phyloP scores from a whole-genome alignment of 2,797 vertebrate genomes.

The Neosilurus mollespiculum region DNA sequence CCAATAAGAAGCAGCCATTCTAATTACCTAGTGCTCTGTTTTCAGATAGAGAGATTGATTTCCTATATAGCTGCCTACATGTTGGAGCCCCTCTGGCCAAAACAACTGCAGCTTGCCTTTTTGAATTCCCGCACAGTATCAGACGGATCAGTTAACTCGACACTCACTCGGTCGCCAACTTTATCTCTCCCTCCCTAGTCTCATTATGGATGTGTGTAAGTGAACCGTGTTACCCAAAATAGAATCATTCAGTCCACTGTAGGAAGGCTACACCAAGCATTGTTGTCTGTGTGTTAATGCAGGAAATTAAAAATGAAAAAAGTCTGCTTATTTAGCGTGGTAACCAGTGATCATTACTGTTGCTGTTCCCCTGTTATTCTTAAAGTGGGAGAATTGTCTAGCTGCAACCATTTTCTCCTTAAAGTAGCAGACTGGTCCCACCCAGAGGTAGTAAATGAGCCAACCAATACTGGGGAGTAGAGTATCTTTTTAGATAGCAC shows the following conservation, averaged over 20 bases:
- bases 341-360: background rate
- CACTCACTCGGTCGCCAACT: constrained; percentile 9
- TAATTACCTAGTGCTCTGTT: constrained; percentile 20
- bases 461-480: background rate
- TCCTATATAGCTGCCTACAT: constrained; percentile 7
- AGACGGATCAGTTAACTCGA: constrained; percentile 44
- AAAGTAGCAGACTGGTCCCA: background rate
- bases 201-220: constrained; percentile 32
- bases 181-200: constrained; percentile 32
- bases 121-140: constrained; percentile 40
- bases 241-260: constrained; percentile 29
- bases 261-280: constrained; percentile 20
- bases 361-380: background rate
- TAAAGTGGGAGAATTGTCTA: background rate
- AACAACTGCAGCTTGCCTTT: constrained; percentile 15
- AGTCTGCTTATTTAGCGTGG: background rate
- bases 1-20: constrained; percentile 21
- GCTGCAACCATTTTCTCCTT: background rate
- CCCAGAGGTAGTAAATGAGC: constrained; percentile 6
- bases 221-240: constrained; percentile 40
- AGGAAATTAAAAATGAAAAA: constrained; percentile 29
- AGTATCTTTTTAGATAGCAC: constrained; percentile 16
- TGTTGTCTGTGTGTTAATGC: constrained; percentile 34
- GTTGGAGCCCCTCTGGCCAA: constrained; percentile 5
- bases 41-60: constrained; percentile 44